These are phyloP conservation scores for Rugalucina vietnamica DNA, from an alignment of 2,888 invertebrate genomes.

Conservation along the genomic window DNA sequence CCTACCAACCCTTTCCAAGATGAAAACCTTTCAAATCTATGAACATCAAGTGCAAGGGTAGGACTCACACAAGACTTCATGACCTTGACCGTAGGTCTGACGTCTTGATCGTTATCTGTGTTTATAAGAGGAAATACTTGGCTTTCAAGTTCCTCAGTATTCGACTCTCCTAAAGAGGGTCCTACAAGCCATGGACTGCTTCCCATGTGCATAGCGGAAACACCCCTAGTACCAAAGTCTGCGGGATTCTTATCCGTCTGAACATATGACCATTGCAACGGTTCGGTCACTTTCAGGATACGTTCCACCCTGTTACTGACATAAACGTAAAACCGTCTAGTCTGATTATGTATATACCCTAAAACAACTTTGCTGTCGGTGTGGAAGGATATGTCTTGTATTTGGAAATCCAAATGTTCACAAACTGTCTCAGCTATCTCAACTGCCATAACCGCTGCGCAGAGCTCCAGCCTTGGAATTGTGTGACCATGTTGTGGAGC, in stretches of 20 bases:
- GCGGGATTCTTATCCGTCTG: conserved; percentile 45
- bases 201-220: not conserved
- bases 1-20: not conserved
- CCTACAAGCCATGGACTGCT: conserved; percentile 30
- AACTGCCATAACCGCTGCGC: conserved; percentile 50
- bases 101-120: not conserved
- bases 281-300: conserved; percentile 30
- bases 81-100: not conserved
- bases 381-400: conserved; percentile 26
- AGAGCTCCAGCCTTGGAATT: conserved; percentile 55
- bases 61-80: not conserved
- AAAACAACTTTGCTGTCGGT: conserved; percentile 54
- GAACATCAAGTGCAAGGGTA: not conserved
- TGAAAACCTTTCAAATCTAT: not conserved
- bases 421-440: conserved; percentile 38
- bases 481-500: conserved; percentile 32
- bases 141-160: not conserved
- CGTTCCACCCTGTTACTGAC: conserved; percentile 44
- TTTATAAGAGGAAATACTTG: not conserved
- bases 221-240: conserved; percentile 35
- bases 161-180: not conserved
- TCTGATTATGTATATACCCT: conserved; percentile 48
- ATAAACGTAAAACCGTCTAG: conserved; percentile 53
- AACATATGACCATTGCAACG: conserved; percentile 51
- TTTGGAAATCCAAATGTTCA: conserved; percentile 26